Evolutionary conservation across 1,140 invertebrate species (phyloP).

Genomic region (Apis dorsata): DNA sequence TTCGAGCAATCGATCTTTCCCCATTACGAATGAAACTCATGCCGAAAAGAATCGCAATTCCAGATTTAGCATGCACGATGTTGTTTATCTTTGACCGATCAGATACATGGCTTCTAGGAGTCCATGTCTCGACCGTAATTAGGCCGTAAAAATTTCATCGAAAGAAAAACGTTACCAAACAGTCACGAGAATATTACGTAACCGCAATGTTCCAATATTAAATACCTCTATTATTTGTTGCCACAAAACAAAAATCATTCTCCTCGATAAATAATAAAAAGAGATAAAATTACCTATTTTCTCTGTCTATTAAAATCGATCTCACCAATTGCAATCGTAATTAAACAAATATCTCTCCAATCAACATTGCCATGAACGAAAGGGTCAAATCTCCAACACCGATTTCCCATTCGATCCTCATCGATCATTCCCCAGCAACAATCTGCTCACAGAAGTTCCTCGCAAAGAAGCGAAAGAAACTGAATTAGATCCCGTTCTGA

Average conservation of each 20-base stretch:
- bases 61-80: not conserved
- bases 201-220: not conserved
- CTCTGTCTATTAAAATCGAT: no score
- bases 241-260: no score
- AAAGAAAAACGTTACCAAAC: constrained; percentile 1
- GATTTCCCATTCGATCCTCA: not conserved
- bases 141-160: constrained; percentile 21
- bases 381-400: not conserved
- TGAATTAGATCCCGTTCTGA: no score
- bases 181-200: not conserved
- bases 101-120: constrained; percentile 20
- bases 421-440: not conserved
- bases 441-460: no score
- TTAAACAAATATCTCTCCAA: no score
- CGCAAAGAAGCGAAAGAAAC: no score
- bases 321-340: no score
- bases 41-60: not conserved
- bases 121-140: not conserved
- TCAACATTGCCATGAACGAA: not conserved
- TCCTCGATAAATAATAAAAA: no score
- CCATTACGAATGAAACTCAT: not conserved
- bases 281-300: no score
- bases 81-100: not conserved
- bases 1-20: not conserved
- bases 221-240: not conserved